phyloP scores from a whole-genome alignment of 2,888 invertebrate species.

The Lithophane ornitopus region DNA sequence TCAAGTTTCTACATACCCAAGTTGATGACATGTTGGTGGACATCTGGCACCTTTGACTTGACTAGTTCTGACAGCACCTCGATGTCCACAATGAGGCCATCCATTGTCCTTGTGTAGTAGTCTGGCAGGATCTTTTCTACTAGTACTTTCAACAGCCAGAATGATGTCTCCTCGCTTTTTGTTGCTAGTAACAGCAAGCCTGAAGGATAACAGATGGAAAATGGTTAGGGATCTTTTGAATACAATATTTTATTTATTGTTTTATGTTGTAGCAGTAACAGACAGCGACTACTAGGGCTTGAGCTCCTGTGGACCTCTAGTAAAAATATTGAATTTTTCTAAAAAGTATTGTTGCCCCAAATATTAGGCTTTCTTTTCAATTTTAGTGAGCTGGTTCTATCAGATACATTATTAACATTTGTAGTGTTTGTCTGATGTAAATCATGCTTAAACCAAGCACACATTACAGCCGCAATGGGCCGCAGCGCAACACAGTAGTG shows the following conservation, averaged over 20 bases:
- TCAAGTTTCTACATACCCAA: conserved; percentile 88
- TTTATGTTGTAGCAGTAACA: not conserved
- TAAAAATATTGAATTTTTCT: not conserved
- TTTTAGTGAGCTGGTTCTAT: not conserved
- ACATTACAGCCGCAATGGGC: no score
- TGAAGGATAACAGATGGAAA: conserved; percentile 61
- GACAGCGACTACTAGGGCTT: no score
- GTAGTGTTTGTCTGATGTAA: not conserved
- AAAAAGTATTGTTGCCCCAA: not conserved
- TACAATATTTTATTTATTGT: not conserved
- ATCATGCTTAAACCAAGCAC: not conserved
- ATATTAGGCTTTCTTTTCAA: not conserved
- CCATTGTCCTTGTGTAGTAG: conserved; percentile 97
- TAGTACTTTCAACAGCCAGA: conserved; percentile 97
- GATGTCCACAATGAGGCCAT: conserved; percentile 96
- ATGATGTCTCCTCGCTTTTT: conserved; percentile 97
- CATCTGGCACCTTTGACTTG: conserved; percentile 94
- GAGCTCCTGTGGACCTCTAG: not conserved
- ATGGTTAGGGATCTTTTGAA: not conserved
- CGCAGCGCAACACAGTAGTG: not conserved
- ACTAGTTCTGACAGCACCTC: conserved; percentile 97
- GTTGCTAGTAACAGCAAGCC: conserved; percentile 96
- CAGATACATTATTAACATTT: not conserved
- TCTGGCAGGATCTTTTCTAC: conserved; percentile 96
- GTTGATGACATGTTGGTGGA: conserved; percentile 95